Conservation (phyloP, 2,888 invertebrate species). For the Chymomyza fuscimana region DNA sequence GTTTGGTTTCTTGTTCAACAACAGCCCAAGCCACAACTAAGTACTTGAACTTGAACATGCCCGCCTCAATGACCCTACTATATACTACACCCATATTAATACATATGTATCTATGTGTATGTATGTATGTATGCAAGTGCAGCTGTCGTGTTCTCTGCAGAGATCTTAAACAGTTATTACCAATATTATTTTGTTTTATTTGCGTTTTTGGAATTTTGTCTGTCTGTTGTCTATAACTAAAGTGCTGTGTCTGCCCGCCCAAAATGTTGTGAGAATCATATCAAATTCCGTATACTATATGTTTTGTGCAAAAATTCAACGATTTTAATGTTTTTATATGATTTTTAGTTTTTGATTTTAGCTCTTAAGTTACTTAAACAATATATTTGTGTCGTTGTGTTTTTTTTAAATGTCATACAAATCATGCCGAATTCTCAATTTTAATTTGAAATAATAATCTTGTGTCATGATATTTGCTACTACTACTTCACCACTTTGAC, state of each 20-base stretch:
- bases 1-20: neutral
- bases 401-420: constrained; percentile 41
- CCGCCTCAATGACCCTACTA: neutral
- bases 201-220: neutral
- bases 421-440: constrained; percentile 39
- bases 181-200: neutral
- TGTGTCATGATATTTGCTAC: constrained; percentile 64
- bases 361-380: constrained; percentile 27
- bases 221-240: neutral
- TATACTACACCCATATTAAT: neutral
- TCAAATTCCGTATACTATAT: constrained; percentile 22
- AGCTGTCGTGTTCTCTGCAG: neutral
- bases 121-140: neutral
- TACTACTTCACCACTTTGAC: constrained; percentile 54
- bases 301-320: constrained; percentile 22
- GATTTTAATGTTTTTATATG: neutral
- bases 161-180: neutral
- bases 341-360: constrained; percentile 15
- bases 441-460: constrained; percentile 35
- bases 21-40: neutral
- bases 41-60: no score
- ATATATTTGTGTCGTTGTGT: constrained; percentile 28
- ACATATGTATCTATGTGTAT: constrained; percentile 23
- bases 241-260: neutral
- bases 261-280: no score